Evolutionary conservation across 2,888 invertebrate genomes (phyloP), one percentile per base, ranked within the genome.

Genomic region (Hirudinaria manillensis): DNA sequence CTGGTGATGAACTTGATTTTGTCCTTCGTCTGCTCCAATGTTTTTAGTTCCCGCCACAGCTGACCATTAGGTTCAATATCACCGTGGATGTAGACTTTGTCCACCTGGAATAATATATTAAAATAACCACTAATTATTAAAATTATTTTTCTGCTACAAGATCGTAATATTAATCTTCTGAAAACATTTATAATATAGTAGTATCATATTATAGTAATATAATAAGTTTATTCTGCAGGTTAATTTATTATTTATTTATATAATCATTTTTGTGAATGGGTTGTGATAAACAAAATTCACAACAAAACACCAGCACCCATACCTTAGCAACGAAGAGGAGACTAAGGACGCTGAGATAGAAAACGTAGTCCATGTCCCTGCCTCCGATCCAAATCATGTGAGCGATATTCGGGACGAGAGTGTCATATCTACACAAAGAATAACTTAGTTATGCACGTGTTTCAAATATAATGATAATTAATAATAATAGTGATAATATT

Each of bases 321-420:
- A 73, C 73, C 65, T 82, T 80, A 13, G 82, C 76, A 27, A 83
- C 80, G 70, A 80, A 80, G 1, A 84, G 78, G 6, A 82, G 78
- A 76, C 83, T 83, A 4, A 82, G 74, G 19, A 82, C 79, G 74
- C 83, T 83, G 6, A 84, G 78, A 78, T 82, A 83, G 81, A 83
- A 82, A 55, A 82, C 79, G 76, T 81, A 83, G 38, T 81, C 80
- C 80, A 84, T 80, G 29, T 79, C 76, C 24, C 79, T 78, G 4
- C 77, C 78, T 0, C 81, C 81, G 76, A 82, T 80, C 83, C 83
- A 83, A 7, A 83, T 81, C 77, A 83, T 82, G 76, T 84, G 84
- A 7, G 82, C 82, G 13, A 83, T 82, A 75, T 82, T 82, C 7
- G 83, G 83, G 32, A 83, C 82, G 7, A 78, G 77, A 0, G 76